A percentile compares a stretch with the other conserved stretches of the same genome.
Evolutionary conservation across 1,140 invertebrate genomes (phyloP).

Genomic region (Temnothorax curvispinosus): DNA sequence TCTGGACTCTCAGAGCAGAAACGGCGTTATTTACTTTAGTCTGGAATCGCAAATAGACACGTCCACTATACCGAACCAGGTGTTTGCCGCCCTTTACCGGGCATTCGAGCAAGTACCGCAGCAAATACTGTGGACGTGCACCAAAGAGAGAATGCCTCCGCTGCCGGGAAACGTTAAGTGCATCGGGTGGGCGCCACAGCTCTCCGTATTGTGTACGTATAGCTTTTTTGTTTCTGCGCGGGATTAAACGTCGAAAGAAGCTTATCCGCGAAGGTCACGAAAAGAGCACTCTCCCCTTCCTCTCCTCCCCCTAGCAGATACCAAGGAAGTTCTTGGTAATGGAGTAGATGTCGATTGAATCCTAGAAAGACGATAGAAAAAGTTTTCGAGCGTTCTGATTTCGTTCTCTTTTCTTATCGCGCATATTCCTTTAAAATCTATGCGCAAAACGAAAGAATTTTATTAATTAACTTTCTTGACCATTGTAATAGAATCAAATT

Average conservation of each 20-base stretch:
- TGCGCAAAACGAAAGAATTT: background rate
- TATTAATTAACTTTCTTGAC: background rate
- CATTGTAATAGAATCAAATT: background rate
- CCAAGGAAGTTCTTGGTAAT: conserved; percentile 16
- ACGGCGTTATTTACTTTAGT: conserved; percentile 71
- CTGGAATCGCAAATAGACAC: conserved; percentile 64
- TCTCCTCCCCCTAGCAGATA: background rate
- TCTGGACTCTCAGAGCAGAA: conserved; percentile 52
- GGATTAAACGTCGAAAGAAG: conserved; percentile 39
- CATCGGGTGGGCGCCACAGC: conserved; percentile 88
- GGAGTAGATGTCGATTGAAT: conserved; percentile 36
- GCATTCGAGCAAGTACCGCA: conserved; percentile 70
- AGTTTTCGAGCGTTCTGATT: conserved; percentile 29
- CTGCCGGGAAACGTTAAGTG: conserved; percentile 87
- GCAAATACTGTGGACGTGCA: conserved; percentile 74
- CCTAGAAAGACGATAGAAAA: conserved; percentile 2
- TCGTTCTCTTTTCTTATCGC: background rate
- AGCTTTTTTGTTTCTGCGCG: background rate
- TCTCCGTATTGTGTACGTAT: conserved; percentile 87
- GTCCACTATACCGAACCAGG: conserved; percentile 55
- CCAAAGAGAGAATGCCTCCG: conserved; percentile 75
- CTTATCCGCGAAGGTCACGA: conserved; percentile 47
- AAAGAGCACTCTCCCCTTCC: background rate
- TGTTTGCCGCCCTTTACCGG: conserved; percentile 62
- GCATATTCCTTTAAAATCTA: background rate